Conservation (phyloP, 2,888 invertebrate genomes). For the Mylabris sibirica region DNA sequence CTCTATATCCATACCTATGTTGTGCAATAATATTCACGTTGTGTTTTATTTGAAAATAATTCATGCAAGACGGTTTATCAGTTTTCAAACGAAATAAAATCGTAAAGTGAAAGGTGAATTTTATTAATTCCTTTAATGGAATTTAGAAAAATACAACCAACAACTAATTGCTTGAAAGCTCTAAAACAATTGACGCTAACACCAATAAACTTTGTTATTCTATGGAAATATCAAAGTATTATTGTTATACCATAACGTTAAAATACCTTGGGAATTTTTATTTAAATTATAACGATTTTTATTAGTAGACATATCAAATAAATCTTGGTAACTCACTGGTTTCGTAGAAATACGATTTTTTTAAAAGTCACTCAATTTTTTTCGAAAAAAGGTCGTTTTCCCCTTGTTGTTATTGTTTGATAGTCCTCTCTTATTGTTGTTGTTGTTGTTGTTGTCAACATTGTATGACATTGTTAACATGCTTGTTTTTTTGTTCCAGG, state of each 20-base stretch:
- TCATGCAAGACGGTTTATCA: not conserved
- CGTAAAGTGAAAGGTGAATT: not conserved
- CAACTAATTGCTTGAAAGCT: not conserved
- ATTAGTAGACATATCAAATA: not conserved
- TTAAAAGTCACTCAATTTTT: not conserved
- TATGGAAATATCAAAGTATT: not conserved
- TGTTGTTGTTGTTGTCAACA: slow-evolving; percentile 26
- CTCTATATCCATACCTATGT: not conserved
- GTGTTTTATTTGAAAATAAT: slow-evolving; percentile 3
- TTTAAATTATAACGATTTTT: not conserved
- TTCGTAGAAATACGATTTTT: not conserved
- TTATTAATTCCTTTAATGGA: not conserved
- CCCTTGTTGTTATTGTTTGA: not conserved
- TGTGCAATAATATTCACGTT: not conserved
- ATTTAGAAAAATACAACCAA: not conserved
- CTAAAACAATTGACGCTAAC: not conserved
- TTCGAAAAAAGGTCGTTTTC: not conserved
- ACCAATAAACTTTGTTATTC: not conserved
- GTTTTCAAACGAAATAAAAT: not conserved
- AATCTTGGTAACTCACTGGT: not conserved
- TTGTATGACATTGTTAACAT: slow-evolving; percentile 56
- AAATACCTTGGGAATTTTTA: not conserved
- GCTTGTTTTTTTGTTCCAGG: slow-evolving; percentile 57
- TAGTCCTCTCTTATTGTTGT: slow-evolving; percentile 20
- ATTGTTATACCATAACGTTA: not conserved